Evolutionary conservation across 2,888 invertebrate genomes (phyloP), one percentile per base, ranked within the genome.

Genomic region (Coleophora deauratella): DNA sequence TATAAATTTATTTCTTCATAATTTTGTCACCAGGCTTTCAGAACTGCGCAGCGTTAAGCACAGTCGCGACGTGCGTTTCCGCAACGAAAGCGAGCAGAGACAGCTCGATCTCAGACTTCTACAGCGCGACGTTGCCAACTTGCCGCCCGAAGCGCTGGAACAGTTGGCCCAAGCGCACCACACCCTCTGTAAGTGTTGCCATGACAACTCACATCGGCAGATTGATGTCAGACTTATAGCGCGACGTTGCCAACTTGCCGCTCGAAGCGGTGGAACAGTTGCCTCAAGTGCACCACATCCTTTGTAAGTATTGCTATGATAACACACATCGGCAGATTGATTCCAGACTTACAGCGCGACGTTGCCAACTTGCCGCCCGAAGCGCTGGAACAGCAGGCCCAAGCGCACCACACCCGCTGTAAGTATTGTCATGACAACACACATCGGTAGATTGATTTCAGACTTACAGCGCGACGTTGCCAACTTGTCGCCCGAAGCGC

Each of bases 41-140:
- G 92, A 95, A 76, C 73, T 95, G 52, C 93, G 91, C 57, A 89
- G 87, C 42, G 90, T 94, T 48, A 90, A 88, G 49, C 93, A 95
- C 70, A 88, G 89, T 54, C 91, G 91, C 59, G 94, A 94, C 73
- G 91, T 94, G 56, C 87, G 88, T 37, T 74, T 94, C 51, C 88
- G 91, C 37, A 91, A 93, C 46, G 94, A 95, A 54, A 91, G 93
- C 60, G 92, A 94, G 52, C 86, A 90, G 56, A 87, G 94, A 21
- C 90, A 93, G 46, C 88, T 93, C 44, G 93, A 93, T 74, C 88
- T 93, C 88, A 88, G 92, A 28, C 86, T 93, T 48, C 75, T 94
- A 66, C 91, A 92, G 53, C 88, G 90, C 43, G 93, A 93, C 65
- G 90, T 91, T 47, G 90, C 92, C 41, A 89, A 90, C 56, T 76